Evolutionary conservation across 2,113 vertebrate species (phyloP), one percentile per base, ranked within the genome.

Genomic region (Pristiophorus japonicus): DNA sequence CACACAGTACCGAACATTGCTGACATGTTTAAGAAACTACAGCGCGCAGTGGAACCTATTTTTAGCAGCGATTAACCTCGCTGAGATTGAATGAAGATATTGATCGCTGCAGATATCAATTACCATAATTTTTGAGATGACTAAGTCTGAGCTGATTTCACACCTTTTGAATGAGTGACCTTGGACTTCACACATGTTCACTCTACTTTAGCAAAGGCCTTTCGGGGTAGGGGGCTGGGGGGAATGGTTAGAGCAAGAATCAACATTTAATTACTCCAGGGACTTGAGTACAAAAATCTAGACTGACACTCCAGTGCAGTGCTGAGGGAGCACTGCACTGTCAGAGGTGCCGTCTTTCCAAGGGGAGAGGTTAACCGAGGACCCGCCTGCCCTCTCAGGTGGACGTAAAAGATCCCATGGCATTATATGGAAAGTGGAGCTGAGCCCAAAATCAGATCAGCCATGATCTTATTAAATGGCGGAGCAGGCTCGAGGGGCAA

Each of bases 1-100:
- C 6, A 3, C 16, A 92, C 0, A 92, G n/a, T 63, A 38, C 65
- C 11, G 34, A 91, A 62, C 55, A 62, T 16, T 59, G 55, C 51
- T 91, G 87, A 91, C 38, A 18, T 38, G 30, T 59, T 92, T 63
- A 59, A 92, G 42, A 92, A 63, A 63, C 34, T 65, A 59, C 34
- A 38, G 20, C 10, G 88, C 34, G 16, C 59, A 63, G 59, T 92
- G 59, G n/a, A 92, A n/a, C n/a, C 88, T 92, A 92, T 92, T 92
- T 92, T 92, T 63, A 92, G 34, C 62, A 7, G n/a, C 22, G 59
- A 92, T 65, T n/a, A 92, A 90, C 59, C 65, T 38, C 18, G 18
- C 10, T 18, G 88, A 63, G 88, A 92, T 92, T 92, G 88, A 92
- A 92, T 92, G 34, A 63, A 62, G n/a, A 38, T 45, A 92, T 63